Evolutionary conservation across 2,888 invertebrate genomes (phyloP).

Genomic region (Amblyjoppa proteus): DNA sequence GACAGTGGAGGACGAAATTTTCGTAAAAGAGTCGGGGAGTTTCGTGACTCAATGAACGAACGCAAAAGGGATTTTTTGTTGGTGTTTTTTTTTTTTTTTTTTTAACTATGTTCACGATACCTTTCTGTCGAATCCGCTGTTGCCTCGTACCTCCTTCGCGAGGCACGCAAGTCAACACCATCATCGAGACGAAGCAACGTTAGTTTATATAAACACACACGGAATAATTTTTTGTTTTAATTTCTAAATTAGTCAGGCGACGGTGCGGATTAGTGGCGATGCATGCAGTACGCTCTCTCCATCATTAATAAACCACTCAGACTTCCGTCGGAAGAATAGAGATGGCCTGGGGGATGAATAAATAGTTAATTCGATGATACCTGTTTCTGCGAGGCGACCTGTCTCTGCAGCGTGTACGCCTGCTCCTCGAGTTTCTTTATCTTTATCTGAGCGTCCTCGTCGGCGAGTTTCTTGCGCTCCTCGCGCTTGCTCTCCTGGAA

Average conservation of each 20-base stretch:
- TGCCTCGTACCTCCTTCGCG: conserved; percentile 67
- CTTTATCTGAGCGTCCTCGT: conserved; percentile 97
- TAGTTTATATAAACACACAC: conserved; percentile 67
- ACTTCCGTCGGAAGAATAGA: conserved; percentile 11
- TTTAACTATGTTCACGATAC: conserved; percentile 67
- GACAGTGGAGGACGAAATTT: conserved; percentile 12
- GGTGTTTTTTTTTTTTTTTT: conserved; percentile 21
- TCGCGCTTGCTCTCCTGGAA: conserved; percentile 95
- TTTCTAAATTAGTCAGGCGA: conserved; percentile 70
- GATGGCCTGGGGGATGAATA: neutral
- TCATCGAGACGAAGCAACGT: conserved; percentile 68
- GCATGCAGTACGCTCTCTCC: conserved; percentile 71
- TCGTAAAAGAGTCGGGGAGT: neutral
- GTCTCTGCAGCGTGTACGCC: conserved; percentile 96
- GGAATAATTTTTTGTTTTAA: conserved; percentile 50
- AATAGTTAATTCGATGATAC: conserved; percentile 80
- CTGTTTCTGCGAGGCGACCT: conserved; percentile 94
- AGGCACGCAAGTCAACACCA: conserved; percentile 66
- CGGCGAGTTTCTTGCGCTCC: conserved; percentile 95
- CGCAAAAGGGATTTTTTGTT: conserved; percentile 13
- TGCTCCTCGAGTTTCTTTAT: conserved; percentile 98
- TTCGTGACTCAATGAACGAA: neutral
- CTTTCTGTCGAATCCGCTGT: conserved; percentile 68
- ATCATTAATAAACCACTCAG: conserved; percentile 28
- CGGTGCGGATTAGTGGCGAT: conserved; percentile 76